phyloP scores from a whole-genome alignment of 2,888 invertebrate genomes.

The Megastigmus dorsalis region DNA sequence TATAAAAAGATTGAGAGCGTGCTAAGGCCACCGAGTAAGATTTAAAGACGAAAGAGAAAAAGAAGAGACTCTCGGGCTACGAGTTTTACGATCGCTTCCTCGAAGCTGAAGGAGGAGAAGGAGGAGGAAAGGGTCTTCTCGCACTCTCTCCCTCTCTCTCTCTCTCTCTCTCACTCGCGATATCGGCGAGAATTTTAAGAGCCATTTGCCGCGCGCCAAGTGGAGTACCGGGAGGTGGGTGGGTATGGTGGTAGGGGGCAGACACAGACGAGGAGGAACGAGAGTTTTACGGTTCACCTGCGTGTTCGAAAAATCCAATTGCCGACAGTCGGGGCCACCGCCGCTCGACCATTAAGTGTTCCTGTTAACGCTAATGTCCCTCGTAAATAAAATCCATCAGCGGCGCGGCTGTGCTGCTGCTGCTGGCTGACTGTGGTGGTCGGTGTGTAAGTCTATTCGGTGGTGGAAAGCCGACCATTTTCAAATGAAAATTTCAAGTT shows the following conservation, averaged over 20 bases:
- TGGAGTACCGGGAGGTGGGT: background rate
- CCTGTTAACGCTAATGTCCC: conserved; percentile 51
- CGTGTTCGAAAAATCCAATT: conserved; percentile 50
- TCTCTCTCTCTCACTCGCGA: conserved; percentile 22
- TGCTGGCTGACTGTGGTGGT: too few species aligned
- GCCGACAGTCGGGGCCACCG: too few species aligned
- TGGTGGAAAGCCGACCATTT: too few species aligned
- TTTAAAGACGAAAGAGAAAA: conserved; percentile 25
- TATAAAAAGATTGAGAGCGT: conserved; percentile 32
- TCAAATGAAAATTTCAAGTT: too few species aligned
- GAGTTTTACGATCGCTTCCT: conserved; percentile 41
- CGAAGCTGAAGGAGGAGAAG: background rate
- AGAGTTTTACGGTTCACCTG: conserved; percentile 45
- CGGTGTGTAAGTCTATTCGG: too few species aligned
- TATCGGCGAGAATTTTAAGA: conserved; percentile 55
- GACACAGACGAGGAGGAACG: too few species aligned
- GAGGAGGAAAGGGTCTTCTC: too few species aligned
- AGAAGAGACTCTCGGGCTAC: background rate
- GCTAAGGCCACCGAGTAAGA: conserved; percentile 18
- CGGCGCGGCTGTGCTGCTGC: too few species aligned
- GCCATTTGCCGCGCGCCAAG: conserved; percentile 35
- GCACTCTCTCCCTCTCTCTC: too few species aligned
- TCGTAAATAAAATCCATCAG: conserved; percentile 52
- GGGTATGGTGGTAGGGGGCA: too few species aligned
- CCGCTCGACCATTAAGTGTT: conserved; percentile 42